Conservation (phyloP, 2,113 vertebrate species). For the Maccullochella peelii region DNA sequence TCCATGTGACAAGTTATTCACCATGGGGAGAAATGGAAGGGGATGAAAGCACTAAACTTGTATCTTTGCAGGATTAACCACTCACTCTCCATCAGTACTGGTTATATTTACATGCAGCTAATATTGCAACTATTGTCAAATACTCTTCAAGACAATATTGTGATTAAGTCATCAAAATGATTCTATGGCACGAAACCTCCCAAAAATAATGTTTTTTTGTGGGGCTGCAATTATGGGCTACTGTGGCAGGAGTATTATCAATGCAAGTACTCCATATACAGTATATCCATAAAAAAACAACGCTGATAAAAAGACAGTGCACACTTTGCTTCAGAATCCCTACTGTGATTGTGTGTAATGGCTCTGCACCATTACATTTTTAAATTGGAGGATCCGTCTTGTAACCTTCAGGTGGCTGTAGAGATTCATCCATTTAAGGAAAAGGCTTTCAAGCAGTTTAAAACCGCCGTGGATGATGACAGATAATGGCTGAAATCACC, state of each 20-base stretch:
- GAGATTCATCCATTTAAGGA: neutral
- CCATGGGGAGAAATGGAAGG: neutral
- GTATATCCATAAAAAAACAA: no score
- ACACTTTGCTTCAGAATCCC: neutral
- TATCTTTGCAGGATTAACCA: conserved; percentile 12
- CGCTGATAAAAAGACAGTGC: neutral
- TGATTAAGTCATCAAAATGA: neutral
- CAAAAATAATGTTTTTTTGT: neutral
- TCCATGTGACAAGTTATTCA: conserved; percentile 32
- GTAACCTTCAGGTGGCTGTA: neutral
- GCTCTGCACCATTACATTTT: neutral
- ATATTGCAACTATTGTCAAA: neutral
- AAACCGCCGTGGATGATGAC: neutral
- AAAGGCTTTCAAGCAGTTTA: neutral
- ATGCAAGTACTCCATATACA: no score
- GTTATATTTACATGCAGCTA: neutral
- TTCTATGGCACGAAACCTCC: neutral
- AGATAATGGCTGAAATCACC: neutral
- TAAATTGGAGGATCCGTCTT: neutral
- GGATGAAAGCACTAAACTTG: conserved; percentile 4
- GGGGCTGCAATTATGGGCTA: neutral
- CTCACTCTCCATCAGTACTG: neutral
- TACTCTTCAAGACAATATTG: neutral
- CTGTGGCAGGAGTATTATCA: neutral
- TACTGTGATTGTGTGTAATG: neutral